These are phyloP conservation scores for Odocoileus hemionus DNA, from an alignment of 2,113 vertebrate species.

Conservation along the genomic window DNA sequence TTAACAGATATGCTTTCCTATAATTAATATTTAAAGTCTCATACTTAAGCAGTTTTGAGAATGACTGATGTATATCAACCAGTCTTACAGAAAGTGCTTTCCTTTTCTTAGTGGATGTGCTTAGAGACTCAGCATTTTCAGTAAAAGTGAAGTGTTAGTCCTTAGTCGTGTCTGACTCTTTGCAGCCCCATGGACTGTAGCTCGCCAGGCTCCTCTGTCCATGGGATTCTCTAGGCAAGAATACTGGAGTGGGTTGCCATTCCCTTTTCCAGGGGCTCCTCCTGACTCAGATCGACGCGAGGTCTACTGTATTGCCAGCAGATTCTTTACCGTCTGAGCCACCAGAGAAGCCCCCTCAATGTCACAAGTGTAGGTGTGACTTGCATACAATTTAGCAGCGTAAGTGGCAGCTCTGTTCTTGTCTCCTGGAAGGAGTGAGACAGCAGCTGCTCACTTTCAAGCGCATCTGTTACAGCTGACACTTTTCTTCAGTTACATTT, in stretches of 20 bases:
- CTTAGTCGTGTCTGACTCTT: neutral
- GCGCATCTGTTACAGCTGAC: neutral
- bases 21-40: neutral
- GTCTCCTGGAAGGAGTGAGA: neutral
- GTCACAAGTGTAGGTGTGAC: neutral
- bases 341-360: neutral
- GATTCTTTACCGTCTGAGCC: neutral
- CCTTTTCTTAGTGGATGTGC: neutral
- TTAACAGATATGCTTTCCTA: neutral
- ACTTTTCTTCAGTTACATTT: neutral
- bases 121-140: neutral
- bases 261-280: neutral
- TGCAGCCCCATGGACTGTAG: neutral
- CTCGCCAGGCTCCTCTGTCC: neutral
- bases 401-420: neutral
- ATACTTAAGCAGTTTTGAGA: neutral
- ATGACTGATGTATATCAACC: too few species aligned
- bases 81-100: neutral
- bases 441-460: neutral
- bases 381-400: neutral
- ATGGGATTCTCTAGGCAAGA: neutral
- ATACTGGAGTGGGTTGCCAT: neutral
- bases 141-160: neutral
- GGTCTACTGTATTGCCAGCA: neutral
- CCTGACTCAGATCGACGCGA: neutral